A percentile compares a stretch with the other conserved stretches of the same genome.
phyloP scores from a whole-genome alignment of 2,888 invertebrate species.

The Adelognathus sp. region DNA sequence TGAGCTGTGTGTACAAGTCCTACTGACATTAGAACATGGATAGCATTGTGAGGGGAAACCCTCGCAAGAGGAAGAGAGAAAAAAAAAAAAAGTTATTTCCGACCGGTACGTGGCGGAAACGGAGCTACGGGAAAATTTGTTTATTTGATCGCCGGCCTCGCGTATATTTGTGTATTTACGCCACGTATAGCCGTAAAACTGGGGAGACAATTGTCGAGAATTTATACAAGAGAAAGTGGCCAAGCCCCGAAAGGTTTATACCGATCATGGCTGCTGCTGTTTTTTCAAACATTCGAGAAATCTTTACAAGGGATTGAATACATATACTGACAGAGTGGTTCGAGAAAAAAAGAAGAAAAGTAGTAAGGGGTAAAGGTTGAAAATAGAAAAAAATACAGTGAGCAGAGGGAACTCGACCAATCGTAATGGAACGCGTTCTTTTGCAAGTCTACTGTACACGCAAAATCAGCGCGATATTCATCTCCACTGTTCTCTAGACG shows the following conservation, averaged over 20 bases:
- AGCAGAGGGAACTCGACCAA: too few species aligned
- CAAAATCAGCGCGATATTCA: too few species aligned
- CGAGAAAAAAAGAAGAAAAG: not conserved
- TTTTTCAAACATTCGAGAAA: constrained; percentile 35
- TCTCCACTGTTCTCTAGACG: too few species aligned
- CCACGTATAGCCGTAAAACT: constrained; percentile 26
- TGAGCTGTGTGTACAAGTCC: too few species aligned
- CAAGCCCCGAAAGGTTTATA: not conserved
- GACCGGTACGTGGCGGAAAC: constrained; percentile 17
- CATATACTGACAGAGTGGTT: constrained; percentile 29
- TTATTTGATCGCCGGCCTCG: constrained; percentile 25
- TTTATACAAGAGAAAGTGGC: not conserved
- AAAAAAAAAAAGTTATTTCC: constrained; percentile 26
- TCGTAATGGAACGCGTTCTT: too few species aligned
- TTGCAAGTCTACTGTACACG: too few species aligned
- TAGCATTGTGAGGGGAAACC: too few species aligned
- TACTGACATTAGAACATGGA: too few species aligned
- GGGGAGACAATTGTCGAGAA: constrained; percentile 33
- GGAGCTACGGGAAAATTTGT: constrained; percentile 21
- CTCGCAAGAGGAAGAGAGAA: not conserved
- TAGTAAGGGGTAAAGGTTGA: not conserved
- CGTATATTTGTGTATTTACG: constrained; percentile 38
- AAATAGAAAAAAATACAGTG: not conserved
- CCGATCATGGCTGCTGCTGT: constrained; percentile 32
- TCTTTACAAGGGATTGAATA: constrained; percentile 31